phyloP scores from a whole-genome alignment of 1,140 invertebrate species.

The Holotrichia oblita region DNA sequence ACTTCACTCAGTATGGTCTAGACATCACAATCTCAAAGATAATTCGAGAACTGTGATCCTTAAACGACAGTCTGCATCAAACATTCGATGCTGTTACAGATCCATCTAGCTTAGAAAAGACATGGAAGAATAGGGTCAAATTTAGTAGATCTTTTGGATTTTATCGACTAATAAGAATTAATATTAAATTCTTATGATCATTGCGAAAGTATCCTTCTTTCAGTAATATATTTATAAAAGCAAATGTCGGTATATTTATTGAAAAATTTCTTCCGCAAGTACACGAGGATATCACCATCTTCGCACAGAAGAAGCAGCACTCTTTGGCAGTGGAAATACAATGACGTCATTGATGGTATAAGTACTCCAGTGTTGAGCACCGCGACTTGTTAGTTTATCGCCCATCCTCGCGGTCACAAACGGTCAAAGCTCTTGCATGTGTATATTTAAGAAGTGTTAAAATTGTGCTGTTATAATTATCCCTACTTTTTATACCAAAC shows the following conservation, averaged over 20 bases:
- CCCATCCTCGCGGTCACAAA: slow-evolving; percentile 33
- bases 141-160: too few species aligned
- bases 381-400: slow-evolving; percentile 37
- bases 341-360: slow-evolving; percentile 39
- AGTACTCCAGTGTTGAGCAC: slow-evolving; percentile 26
- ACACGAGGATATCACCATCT: not conserved
- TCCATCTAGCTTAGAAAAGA: not conserved
- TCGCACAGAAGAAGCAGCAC: slow-evolving; percentile 27
- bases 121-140: too few species aligned
- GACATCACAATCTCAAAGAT: not conserved
- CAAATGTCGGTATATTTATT: not conserved
- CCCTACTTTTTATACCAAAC: not conserved
- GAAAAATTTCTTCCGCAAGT: not conserved
- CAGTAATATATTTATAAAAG: not conserved
- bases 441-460: slow-evolving; percentile 38
- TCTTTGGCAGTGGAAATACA: slow-evolving; percentile 37
- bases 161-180: not conserved
- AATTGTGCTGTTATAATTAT: slow-evolving; percentile 4
- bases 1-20: not conserved
- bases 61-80: slow-evolving; percentile 17
- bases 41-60: slow-evolving; percentile 9
- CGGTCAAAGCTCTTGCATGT: slow-evolving; percentile 39
- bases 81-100: slow-evolving; percentile 13
- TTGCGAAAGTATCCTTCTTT: not conserved
- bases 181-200: not conserved